Conservation (phyloP, 2,888 invertebrate species). For the Girardia tigrina region DNA sequence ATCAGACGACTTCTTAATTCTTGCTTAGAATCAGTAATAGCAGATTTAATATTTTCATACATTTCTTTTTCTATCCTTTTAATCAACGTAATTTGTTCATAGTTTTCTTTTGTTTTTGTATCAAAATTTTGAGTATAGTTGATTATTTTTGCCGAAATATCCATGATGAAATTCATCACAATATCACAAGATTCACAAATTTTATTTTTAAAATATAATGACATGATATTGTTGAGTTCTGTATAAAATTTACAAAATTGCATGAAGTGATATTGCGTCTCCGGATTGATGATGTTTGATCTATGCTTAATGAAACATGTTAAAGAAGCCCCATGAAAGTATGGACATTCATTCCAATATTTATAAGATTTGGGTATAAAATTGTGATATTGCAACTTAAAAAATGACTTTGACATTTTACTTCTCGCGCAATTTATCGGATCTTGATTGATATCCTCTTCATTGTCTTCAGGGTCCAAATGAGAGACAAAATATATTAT, state of each 20-base stretch:
- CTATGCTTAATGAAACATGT: neutral
- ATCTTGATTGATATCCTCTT: too few relatives aligned
- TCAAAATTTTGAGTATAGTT: neutral
- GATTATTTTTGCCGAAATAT: conserved; percentile 1
- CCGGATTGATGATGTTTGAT: neutral
- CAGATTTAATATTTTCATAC: neutral
- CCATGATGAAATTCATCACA: neutral
- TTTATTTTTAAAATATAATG: neutral
- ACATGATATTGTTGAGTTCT: neutral
- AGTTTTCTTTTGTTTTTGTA: neutral
- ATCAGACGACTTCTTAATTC: neutral
- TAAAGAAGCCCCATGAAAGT: conserved; percentile 26
- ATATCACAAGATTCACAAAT: neutral
- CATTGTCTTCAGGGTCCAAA: neutral
- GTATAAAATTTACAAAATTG: neutral
- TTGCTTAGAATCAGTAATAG: neutral
- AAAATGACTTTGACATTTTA: neutral
- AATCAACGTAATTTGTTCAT: neutral
- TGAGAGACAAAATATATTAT: conserved; percentile 18
- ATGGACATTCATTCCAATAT: neutral
- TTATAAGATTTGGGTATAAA: neutral
- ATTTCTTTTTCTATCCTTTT: neutral
- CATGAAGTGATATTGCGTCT: neutral
- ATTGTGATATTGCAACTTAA: neutral
- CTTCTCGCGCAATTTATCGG: neutral